Percentiles rank a stretch among this genome's conserved stretches.
Evolutionary conservation across 2,888 invertebrate species (phyloP).

Genomic region (Apeira syringaria): DNA sequence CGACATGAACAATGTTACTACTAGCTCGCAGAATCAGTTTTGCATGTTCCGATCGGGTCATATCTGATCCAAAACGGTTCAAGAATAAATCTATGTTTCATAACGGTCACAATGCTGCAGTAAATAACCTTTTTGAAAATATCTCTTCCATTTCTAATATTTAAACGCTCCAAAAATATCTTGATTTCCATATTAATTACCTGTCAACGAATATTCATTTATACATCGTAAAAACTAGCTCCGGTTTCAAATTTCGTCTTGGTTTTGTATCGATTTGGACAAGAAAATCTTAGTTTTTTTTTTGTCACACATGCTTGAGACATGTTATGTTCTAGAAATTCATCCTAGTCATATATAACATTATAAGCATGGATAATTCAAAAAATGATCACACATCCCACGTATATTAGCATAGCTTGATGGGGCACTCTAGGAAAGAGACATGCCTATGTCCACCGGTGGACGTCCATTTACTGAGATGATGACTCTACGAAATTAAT

Average conservation of each 20-base stretch:
- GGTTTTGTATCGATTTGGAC: no score
- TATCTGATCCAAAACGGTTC: slow-evolving; percentile 3
- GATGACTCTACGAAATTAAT: no score
- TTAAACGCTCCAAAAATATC: slow-evolving; percentile 36
- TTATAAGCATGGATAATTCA: no score
- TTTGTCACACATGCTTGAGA: no score
- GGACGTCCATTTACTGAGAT: no score
- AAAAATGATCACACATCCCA: no score
- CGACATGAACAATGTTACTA: neutral
- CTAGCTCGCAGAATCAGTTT: slow-evolving; percentile 4
- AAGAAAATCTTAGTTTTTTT: no score
- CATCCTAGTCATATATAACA: no score
- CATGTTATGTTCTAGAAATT: no score
- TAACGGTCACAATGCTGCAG: slow-evolving; percentile 2
- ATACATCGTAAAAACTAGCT: slow-evolving; percentile 15
- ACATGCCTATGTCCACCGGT: no score
- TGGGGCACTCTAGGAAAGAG: no score
- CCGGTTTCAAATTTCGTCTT: slow-evolving; percentile 2
- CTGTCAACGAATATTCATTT: slow-evolving; percentile 4
- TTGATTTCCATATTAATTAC: slow-evolving; percentile 10
- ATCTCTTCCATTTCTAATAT: slow-evolving; percentile 12
- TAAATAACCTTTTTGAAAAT: slow-evolving; percentile 7
- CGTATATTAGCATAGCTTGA: no score
- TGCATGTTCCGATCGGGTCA: neutral
- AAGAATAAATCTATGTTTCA: slow-evolving; percentile 8